These are phyloP conservation scores for Oryzias celebensis DNA, from an alignment of 2,113 vertebrate genomes.

Conservation along the genomic window DNA sequence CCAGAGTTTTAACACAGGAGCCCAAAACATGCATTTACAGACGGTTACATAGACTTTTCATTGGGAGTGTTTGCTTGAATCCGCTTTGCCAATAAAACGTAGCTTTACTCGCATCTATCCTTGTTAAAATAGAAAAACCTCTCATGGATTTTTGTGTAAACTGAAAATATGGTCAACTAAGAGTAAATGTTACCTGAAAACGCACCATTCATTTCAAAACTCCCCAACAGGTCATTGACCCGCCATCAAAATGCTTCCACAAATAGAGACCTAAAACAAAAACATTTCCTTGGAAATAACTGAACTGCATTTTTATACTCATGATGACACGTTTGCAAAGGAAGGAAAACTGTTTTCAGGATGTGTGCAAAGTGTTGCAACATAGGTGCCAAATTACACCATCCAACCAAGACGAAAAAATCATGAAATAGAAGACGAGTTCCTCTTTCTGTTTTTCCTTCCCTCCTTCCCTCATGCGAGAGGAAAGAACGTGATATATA, in stretches of 20 bases:
- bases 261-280: background rate
- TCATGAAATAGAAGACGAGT: constrained; percentile 30
- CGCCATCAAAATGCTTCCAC: background rate
- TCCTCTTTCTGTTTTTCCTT: constrained; percentile 49
- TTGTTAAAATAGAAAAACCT: no score
- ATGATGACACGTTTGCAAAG: constrained; percentile 13
- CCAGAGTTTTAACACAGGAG: no score
- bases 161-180: background rate
- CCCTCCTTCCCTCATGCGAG: constrained; percentile 29
- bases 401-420: constrained; percentile 26
- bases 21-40: no score
- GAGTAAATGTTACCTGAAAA: background rate
- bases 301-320: constrained; percentile 10
- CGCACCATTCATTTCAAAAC: background rate
- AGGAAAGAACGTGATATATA: constrained; percentile 11
- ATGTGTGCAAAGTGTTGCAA: constrained; percentile 48
- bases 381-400: constrained; percentile 22
- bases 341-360: constrained; percentile 44
- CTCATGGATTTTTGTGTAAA: background rate
- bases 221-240: background rate
- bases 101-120: no score
- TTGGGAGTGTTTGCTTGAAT: no score
- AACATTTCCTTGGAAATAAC: constrained; percentile 4
- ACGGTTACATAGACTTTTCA: no score
- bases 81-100: no score